Evolutionary conservation across 2,888 invertebrate genomes (phyloP).

Genomic region (Pelosia muscerda): DNA sequence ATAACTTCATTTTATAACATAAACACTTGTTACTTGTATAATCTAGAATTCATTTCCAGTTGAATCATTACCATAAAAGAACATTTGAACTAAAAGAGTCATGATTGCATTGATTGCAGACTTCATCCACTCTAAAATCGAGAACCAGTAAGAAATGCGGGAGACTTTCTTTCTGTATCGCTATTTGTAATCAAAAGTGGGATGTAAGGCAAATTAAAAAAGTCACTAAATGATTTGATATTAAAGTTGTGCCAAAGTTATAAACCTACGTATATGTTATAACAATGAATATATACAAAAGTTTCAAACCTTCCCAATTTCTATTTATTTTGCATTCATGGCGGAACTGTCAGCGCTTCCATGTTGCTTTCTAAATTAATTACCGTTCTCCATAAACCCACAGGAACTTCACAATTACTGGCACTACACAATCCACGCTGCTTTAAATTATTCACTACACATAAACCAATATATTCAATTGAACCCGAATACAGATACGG

Average conservation of each 20-base stretch:
- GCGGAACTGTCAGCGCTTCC: constrained; percentile 88
- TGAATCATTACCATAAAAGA: not conserved
- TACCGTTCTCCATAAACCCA: constrained; percentile 45
- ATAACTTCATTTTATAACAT: constrained; percentile 22
- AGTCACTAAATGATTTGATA: constrained; percentile 53
- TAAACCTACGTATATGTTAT: constrained; percentile 42
- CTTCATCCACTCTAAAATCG: constrained; percentile 22
- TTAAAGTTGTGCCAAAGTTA: constrained; percentile 48
- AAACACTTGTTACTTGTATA: not conserved
- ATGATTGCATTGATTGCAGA: not conserved
- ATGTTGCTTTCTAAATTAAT: constrained; percentile 85
- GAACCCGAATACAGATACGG: constrained; percentile 41
- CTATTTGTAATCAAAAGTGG: constrained; percentile 38
- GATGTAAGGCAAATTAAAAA: constrained; percentile 35
- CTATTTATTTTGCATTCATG: constrained; percentile 88
- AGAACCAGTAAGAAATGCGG: constrained; percentile 52
- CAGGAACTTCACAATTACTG: constrained; percentile 23
- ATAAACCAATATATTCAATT: constrained; percentile 23
- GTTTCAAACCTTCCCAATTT: constrained; percentile 79
- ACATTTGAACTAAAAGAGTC: not conserved
- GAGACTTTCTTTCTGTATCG: constrained; percentile 58
- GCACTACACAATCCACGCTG: constrained; percentile 33
- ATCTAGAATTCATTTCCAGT: not conserved
- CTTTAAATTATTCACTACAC: constrained; percentile 22
- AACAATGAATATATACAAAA: constrained; percentile 54